Base-by-base conservation (phyloP, 2,888 invertebrate genomes). In the Ennomos erosarius region DNA sequence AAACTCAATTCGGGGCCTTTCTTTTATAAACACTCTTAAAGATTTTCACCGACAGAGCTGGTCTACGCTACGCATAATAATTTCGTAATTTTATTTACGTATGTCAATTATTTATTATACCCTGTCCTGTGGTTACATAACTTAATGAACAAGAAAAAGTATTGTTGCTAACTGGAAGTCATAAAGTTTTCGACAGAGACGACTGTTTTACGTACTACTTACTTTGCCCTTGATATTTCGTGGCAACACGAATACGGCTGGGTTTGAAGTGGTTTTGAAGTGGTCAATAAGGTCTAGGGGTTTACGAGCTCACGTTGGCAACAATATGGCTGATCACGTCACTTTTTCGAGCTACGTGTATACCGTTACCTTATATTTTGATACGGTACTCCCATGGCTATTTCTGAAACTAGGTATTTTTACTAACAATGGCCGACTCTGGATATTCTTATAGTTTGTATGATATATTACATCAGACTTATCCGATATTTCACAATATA, bases 321-420 rank as follows among this genome's bases (percentile, higher is more conserved):
- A 68, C 68, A 64, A 62, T 66, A 62, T 61, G 46, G 55, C 61
- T 65, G 51, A 64, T 59, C 61, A 61, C 68, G 66, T 66, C 64
- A 68, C 58, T 50, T 51, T 42, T 43, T 56, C 58, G 55, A 59
- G 55, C 56, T 44, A 43, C 44, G 43, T 55, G 48, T 55, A 61
- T 58, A 61, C 50, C 54, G 56, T 51, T 62, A 60, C 65, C 55
- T 61, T 60, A 50, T 61, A 59, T 64, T 82, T 79, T 78, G 71
- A 74, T 73, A 73, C 78, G 67, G 71, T 74, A 78, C 75, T 79
- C 69, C 67, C 71, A 60, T 62, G 66, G 79, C 80, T 88, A 87
- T 87, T 88, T 85, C 79, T 83, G 85, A 78, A 76, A 67, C 75
- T 82, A 81, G 76, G 73, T 79, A 74, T 76, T 80, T 76, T 74